A percentile compares a stretch with the other conserved stretches of the same genome.
phyloP scores from a whole-genome alignment of 2,797 vertebrate genomes.

The Calcarius lapponicus region DNA sequence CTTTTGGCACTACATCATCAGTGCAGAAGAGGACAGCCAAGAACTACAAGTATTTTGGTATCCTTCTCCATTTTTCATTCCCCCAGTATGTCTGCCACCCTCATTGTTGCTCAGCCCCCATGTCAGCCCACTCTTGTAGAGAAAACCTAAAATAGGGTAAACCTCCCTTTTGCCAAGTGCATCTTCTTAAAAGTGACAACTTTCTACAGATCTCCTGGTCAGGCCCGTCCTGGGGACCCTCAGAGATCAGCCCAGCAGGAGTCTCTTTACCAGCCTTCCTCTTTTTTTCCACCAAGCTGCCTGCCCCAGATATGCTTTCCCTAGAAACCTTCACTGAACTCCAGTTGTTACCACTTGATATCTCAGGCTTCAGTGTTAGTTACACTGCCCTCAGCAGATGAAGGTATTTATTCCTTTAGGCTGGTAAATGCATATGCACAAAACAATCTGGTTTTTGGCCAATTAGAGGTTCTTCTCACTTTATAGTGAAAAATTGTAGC shows the following conservation, averaged over 20 bases:
- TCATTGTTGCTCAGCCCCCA: rapidly evolving
- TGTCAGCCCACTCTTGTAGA: neutral
- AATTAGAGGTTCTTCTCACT: neutral
- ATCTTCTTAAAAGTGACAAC: neutral
- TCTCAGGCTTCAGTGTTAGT: neutral
- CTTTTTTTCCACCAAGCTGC: neutral
- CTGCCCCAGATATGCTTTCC: neutral
- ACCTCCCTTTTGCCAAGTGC: neutral
- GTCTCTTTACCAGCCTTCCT: neutral
- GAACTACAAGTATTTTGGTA: neutral
- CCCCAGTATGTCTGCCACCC: neutral
- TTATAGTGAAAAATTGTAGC: neutral
- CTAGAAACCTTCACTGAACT: neutral
- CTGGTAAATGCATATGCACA: neutral
- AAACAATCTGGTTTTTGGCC: neutral
- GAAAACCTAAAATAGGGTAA: neutral
- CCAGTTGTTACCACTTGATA: neutral
- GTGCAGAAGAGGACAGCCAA: neutral
- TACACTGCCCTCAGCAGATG: neutral
- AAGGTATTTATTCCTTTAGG: neutral
- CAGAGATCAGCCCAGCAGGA: neutral
- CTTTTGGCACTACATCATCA: neutral
- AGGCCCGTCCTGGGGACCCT: neutral
- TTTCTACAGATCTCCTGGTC: neutral
- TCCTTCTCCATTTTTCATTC: neutral